Base-by-base conservation (phyloP, 2,888 invertebrate genomes). In the Drosophila melanocephala region DNA sequence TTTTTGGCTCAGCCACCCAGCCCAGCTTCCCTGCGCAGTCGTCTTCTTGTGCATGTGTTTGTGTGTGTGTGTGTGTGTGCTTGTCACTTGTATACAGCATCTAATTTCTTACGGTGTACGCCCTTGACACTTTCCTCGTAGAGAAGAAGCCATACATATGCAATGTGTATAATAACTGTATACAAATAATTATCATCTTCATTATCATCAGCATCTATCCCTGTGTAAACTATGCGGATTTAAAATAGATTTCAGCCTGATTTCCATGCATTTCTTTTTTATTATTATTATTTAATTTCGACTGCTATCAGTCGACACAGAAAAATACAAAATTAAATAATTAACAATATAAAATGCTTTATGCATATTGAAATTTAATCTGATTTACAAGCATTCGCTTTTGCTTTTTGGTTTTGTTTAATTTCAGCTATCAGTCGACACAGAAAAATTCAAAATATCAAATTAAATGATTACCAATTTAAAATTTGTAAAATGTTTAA, bases 21-120 rank as follows among this genome's bases (percentile, higher is more conserved):
- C 39, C 30, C 58, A 50, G 67, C 62, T 7, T 30, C n/a, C n/a
- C 5, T 28, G 16, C 16, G 26, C 7, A 26, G 16, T 47, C 55
- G 60, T 71, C 74, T 71, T 16, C 22, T 32, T 42, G 0, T 65
- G 14, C 5, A 35, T 2, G 60, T 76, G 86, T 81, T 78, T 86
- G 86, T 86, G 86, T 88, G 86, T 86, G 89, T 88, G 35, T 76
- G 86, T 79, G 81, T 78, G 86, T 86, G 90, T 88, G 58, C 65
- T 69, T 87, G 74, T 50, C 28, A 64, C 62, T 62, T 60, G 65
- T n/a, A 67, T 67, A 47, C 16, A 9, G 26, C 16, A 26, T 47
- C 26, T 47, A 26, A 47, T 47, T 47, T 47, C 47, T 47, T 47
- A 47, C 47, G 47, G 47, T 47, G 57, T 50, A 44, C 44, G 52